Evolutionary conservation across 1,140 invertebrate genomes (phyloP).

Genomic region (Drosophila grimshawi): DNA sequence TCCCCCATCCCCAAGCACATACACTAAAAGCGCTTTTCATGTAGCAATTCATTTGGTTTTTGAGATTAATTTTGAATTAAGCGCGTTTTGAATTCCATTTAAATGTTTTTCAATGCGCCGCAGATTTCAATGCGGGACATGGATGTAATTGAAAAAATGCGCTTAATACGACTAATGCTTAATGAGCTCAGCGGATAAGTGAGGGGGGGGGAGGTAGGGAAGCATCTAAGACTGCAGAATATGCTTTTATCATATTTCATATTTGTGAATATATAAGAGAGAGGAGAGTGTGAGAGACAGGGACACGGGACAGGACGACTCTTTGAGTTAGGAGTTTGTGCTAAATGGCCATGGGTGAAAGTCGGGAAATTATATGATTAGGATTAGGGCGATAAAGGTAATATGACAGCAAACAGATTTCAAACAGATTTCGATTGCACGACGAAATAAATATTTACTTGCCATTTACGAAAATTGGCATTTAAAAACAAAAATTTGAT

Average conservation of each 20-base stretch:
- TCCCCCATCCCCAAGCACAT: not conserved
- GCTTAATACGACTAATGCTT: slow-evolving; percentile 71
- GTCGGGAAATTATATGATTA: not conserved
- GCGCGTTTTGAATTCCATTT: slow-evolving; percentile 74
- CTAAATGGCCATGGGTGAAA: slow-evolving; percentile 34
- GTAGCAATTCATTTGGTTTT: slow-evolving; percentile 59
- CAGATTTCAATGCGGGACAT: slow-evolving; percentile 42
- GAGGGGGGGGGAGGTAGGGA: slow-evolving; percentile 3
- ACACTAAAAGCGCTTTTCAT: slow-evolving; percentile 30
- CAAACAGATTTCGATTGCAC: too few species aligned
- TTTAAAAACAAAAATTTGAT: too few species aligned
- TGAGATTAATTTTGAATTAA: slow-evolving; percentile 79
- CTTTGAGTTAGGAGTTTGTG: not conserved
- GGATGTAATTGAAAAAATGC: slow-evolving; percentile 58
- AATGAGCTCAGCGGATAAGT: slow-evolving; percentile 54
- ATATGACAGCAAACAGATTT: not conserved
- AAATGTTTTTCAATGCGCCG: slow-evolving; percentile 49
- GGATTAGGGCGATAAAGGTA: not conserved
- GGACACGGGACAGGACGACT: too few species aligned
- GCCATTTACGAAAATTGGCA: too few species aligned
- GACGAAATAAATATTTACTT: too few species aligned
- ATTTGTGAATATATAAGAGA: slow-evolving; percentile 8
- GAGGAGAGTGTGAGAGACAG: not conserved
- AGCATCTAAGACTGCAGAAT: slow-evolving; percentile 16
- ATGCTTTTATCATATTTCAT: slow-evolving; percentile 37